Conservation (phyloP, 2,888 invertebrate species). For the Eilema griseolum region DNA sequence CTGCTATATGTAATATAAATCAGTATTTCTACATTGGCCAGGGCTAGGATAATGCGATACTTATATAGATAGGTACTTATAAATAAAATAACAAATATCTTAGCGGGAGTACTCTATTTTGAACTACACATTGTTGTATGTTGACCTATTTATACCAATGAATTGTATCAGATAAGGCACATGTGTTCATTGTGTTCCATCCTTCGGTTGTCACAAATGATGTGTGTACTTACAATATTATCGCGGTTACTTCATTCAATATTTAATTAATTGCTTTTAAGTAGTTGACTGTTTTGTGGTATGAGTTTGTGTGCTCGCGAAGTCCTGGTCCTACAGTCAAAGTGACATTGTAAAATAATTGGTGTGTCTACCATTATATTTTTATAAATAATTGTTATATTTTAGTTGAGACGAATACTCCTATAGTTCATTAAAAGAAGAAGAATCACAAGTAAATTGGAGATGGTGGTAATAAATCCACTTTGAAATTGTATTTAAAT, state of each 20-base stretch:
- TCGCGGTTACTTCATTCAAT: background rate
- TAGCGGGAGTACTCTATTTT: slow-evolving; percentile 33
- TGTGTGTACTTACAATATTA: background rate
- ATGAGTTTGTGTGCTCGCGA: background rate
- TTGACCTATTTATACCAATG: slow-evolving; percentile 35
- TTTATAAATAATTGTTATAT: no score
- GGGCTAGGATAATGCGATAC: no score
- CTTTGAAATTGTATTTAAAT: no score
- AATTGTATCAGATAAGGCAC: slow-evolving; percentile 11
- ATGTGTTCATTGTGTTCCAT: slow-evolving; percentile 13
- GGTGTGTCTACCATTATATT: no score
- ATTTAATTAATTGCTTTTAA: background rate
- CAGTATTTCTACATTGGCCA: no score
- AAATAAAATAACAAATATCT: slow-evolving; percentile 15
- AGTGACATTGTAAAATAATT: no score
- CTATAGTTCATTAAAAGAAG: no score
- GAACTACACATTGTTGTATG: slow-evolving; percentile 19
- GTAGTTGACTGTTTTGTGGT: background rate
- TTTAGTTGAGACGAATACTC: no score
- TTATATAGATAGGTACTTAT: background rate
- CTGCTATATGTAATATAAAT: no score
- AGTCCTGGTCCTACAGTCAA: no score
- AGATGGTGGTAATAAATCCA: no score
- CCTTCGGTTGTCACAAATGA: background rate
- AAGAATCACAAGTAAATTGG: no score